Conservation (phyloP, 1,140 invertebrate species). For the Zaprionus gabonicus region DNA sequence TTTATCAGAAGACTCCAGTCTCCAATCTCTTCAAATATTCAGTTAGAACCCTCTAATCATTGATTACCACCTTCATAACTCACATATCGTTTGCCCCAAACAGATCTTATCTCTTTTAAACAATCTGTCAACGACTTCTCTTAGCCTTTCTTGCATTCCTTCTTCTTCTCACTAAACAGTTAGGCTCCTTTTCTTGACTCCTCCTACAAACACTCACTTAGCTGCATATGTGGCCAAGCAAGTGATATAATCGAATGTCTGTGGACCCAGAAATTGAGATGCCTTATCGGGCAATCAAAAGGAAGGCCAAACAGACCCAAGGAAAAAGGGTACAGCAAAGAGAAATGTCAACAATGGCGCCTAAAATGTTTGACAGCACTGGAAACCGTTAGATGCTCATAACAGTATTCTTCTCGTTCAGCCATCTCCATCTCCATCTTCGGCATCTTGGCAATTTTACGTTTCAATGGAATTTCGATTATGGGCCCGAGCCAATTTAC, state of each 20-base stretch:
- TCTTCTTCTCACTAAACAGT: neutral
- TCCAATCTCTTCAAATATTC: neutral
- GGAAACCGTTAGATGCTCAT: constrained; percentile 49
- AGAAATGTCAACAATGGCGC: constrained; percentile 60
- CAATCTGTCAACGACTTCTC: constrained; percentile 34
- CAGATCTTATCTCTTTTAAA: constrained; percentile 22
- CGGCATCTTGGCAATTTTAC: constrained; percentile 65
- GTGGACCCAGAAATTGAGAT: constrained; percentile 29
- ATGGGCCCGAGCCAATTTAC: constrained; percentile 70
- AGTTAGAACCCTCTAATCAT: neutral
- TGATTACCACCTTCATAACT: constrained; percentile 14
- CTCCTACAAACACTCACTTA: constrained; percentile 16
- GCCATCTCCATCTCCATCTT: constrained; percentile 12
- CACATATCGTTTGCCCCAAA: neutral
- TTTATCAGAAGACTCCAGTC: neutral
- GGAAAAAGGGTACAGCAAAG: constrained; percentile 40
- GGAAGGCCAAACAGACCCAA: constrained; percentile 27
- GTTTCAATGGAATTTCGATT: constrained; percentile 78
- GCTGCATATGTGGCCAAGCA: constrained; percentile 26
- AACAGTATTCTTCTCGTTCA: constrained; percentile 26
- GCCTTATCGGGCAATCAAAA: constrained; percentile 39
- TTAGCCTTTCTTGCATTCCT: neutral
- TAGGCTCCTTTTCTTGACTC: constrained; percentile 4
- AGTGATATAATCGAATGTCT: constrained; percentile 50
- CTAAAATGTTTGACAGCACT: constrained; percentile 36